Base-by-base conservation (phyloP, 2,888 invertebrate species). In the Notodonta ziczac region DNA sequence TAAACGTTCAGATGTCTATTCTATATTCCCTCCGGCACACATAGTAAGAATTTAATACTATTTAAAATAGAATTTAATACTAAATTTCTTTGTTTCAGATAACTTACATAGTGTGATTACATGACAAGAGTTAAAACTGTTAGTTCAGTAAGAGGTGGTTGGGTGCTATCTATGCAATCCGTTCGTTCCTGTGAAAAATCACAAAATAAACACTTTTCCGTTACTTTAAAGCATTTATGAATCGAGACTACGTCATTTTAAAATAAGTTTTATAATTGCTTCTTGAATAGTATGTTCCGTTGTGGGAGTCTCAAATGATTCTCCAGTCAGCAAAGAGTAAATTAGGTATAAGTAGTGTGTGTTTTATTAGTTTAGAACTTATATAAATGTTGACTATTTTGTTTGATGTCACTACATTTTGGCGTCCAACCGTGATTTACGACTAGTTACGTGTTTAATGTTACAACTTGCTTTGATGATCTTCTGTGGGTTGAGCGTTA, bases 251-350 rank as follows among this genome's bases (percentile, higher is more conserved):
- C 58, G 57, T 70, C 58, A 57, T 5, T 63, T 69, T 70, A 66
- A 69, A 73, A 73, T 73, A 76, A 76, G 73, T 73, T 76, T 73
- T 52, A 32, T 52, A 32, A 32, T 10, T 52, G 13, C 52, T 12
- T 40, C 12, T 24, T 51, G 35, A 52, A 40, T 24, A 56, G 9
- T 40, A 10, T 24, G 44, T 56, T 56, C 56, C 56, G 42, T 60
- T 60, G 56, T 56, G 44, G 56, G 48, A 16, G 39, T 59, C 46
- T 2, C 50, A 67, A 62, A 56, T 67, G 63, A 63, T 77, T 80
- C 73, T 73, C 72, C 75, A 80, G 83, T 83, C 81, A 81, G 84
- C 80, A 79, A 78, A 46, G 46, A 46, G 59, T 57, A 59, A 53
- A 51, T 56, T 66, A 55, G 53, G 48, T 62, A 52, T 68, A 24